Percentiles rank a stretch among this genome's conserved stretches.
Evolutionary conservation across 2,888 invertebrate genomes (phyloP).

Genomic region (Alviniconcha strummeri): DNA sequence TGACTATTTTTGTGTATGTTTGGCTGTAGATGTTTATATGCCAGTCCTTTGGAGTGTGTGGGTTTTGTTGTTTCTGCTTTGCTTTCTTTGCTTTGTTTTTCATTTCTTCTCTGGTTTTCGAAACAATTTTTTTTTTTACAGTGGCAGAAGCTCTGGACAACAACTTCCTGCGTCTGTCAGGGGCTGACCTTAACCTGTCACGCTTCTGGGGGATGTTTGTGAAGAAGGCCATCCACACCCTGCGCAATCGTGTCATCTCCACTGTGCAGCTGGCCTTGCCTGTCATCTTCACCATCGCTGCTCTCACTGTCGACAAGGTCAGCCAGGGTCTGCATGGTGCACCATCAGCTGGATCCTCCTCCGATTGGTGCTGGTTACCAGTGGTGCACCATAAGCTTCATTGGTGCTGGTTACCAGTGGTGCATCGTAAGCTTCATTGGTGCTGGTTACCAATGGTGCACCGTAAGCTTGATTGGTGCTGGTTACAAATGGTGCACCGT

Average conservation of each 20-base stretch:
- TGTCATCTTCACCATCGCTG: slow-evolving; percentile 78
- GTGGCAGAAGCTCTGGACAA: slow-evolving; percentile 12
- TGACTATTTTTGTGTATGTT: neutral
- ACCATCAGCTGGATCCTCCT: too few relatives aligned
- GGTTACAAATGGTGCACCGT: too few relatives aligned
- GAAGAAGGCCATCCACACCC: slow-evolving; percentile 80
- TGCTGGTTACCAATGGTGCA: too few relatives aligned
- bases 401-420: neutral
- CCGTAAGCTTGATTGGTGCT: too few relatives aligned
- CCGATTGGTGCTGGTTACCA: too few relatives aligned
- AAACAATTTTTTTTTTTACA: neutral
- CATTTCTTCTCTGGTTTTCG: too few relatives aligned
- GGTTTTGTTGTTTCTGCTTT: too few relatives aligned
- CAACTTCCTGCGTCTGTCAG: slow-evolving; percentile 53
- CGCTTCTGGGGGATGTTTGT: slow-evolving; percentile 82
- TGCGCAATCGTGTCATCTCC: slow-evolving; percentile 81
- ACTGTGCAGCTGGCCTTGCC: slow-evolving; percentile 79
- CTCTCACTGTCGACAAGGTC: slow-evolving; percentile 77
- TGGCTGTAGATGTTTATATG: neutral
- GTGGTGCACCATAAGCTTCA: too few relatives aligned
- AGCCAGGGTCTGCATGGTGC: neutral
- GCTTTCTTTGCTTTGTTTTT: too few relatives aligned
- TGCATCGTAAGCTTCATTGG: neutral
- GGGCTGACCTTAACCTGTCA: slow-evolving; percentile 72
- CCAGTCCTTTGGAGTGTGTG: too few relatives aligned